Evolutionary conservation across 1,140 invertebrate species (phyloP), one percentile per base, ranked within the genome.

Genomic region (Leptinotarsa defecta): DNA sequence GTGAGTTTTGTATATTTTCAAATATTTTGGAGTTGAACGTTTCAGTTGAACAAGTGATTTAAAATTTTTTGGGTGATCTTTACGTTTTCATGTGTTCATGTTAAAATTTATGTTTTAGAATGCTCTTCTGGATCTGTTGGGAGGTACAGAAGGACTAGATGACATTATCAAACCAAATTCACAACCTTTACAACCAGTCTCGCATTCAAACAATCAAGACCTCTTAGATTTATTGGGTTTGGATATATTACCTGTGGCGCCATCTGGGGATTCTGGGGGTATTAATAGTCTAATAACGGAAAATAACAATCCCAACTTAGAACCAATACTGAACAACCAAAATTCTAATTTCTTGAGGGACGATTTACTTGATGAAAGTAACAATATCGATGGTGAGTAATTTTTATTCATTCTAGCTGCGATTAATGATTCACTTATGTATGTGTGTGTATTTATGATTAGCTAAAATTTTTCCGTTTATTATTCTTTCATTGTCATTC

Each of bases 201-300:
- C 87, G 4, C 83, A 86, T 69, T 87, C 89, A 73, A 91, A 91
- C 81, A 91, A 92, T 85, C 91, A 94, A 87, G 94, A 96, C 87
- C 89, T 97, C 70, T 86, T 98, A 76, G 96, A 97, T 86, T 88
- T 98, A 57, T 88, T 97, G 52, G 94, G 94, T 83, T 92, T 91
- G 91, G 84, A 86, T 63, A 79, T 76, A 15, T 67, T 78, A n/a
- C 86, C 86, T 57, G 78, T 86, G 70, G 81, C 87, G 20, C 75
- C 87, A 52, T 63, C 85, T 52, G 78, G 87, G 48, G 76, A 84
- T 27, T 80, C 80, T 15, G 80, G 81, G 6, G 81, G 83, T 11
- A 81, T 83, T 74, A 77, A 86, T 48, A 84, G 81, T 63, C 68
- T 85, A 24, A 84, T 84, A 68, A 76, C 87, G 48, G 83, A 84